Evolutionary conservation across 1,140 invertebrate species (phyloP), one percentile per base, ranked within the genome.

Genomic region (Pemphigus obesinymphae): DNA sequence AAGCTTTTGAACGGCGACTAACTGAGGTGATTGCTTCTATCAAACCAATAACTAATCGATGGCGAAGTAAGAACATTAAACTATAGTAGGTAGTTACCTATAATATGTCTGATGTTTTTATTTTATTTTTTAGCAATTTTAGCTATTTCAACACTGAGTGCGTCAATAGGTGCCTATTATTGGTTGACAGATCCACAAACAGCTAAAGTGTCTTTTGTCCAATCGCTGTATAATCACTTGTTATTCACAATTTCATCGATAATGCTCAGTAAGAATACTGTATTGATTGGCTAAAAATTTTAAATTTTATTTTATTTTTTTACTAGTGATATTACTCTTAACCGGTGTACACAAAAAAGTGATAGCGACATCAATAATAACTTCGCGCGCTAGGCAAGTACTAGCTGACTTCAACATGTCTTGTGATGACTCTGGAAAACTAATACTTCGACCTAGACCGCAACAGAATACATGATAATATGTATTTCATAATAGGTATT

Each of bases 381-480:
- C 96, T 4, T 92, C 94, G 2, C 89, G 97, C 83, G 96, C 96
- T 37, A 89, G 96, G 61, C 91, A 90, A 55, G 96, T 98, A 0
- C 90, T 99, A 37, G 92, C 92, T 48, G 96, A 98, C 87, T 99
- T 98, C 87, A 98, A 97, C 87, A 97, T 98, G 96, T 97, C 95
- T 66, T 99, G 96, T 89, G 97, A 98, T 88, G 96, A 99, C 86
- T 96, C 95, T 80, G 96, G 96, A 83, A 96, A 96, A 88, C 88
- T 96, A 20, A 96, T 97, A 84, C 87, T 96, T 1, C 95, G 95
- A 87, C 95, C 95, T 7, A 87, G 93, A 72, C 93, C 93, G 17
- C 75, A 78, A 61, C 75, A 78, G 15, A 78, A 37, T 17, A 40
- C 75, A 26, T 78, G 7, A 61, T 53, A 5, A 61, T n/a, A 53